These are phyloP conservation scores for Dysdera silvatica DNA, from an alignment of 1,140 invertebrate genomes.

Conservation along the genomic window DNA sequence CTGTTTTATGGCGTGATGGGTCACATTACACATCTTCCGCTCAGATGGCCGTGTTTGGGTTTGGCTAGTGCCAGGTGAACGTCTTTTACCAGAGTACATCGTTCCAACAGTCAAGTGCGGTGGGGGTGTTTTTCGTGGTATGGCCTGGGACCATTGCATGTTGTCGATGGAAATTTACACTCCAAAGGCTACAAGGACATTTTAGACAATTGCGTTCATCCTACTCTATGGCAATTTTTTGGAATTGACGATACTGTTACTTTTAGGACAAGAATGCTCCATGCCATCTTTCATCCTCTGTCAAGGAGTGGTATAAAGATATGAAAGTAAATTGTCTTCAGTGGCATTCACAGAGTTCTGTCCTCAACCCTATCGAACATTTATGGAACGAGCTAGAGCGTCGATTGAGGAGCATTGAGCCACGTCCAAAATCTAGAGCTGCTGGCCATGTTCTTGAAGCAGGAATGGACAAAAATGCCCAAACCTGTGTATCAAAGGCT, in stretches of 20 bases:
- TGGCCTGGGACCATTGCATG: background rate
- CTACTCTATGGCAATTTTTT: background rate
- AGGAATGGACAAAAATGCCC: too few relatives aligned
- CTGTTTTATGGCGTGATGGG: background rate
- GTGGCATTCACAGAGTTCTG: background rate
- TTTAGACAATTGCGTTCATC: background rate
- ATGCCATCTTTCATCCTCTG: background rate
- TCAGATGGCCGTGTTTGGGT: background rate
- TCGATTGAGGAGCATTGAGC: background rate
- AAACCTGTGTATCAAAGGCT: too few relatives aligned
- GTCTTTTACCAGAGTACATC: too few relatives aligned
- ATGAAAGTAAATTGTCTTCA: background rate
- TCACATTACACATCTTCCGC: background rate
- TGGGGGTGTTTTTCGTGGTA: conserved; percentile 3
- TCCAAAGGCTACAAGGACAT: background rate
- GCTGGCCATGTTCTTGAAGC: too few relatives aligned
- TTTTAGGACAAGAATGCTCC: background rate
- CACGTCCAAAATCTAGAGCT: background rate
- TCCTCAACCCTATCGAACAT: background rate
- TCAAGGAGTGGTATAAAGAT: background rate
- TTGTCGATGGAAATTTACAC: background rate
- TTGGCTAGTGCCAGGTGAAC: background rate
- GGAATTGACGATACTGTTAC: background rate
- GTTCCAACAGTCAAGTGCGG: background rate
- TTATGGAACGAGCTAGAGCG: background rate